Conservation (phyloP, 2,888 invertebrate species). For the Endotricha flammealis region DNA sequence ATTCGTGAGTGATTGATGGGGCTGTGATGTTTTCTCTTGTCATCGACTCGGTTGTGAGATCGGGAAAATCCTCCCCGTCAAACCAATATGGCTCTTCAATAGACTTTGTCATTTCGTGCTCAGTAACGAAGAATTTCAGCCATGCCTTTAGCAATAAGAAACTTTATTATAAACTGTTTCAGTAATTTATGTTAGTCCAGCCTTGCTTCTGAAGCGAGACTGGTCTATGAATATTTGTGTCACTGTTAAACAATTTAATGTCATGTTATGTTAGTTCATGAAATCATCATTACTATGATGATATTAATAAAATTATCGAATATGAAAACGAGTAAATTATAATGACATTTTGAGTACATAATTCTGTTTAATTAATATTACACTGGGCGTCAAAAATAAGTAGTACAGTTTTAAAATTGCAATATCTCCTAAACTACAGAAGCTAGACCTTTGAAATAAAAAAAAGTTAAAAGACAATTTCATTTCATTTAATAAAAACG, state of each 20-base stretch:
- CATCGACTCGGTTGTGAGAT: conserved; percentile 58
- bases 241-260: not conserved
- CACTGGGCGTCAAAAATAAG: no score
- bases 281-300: not conserved
- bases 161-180: conserved; percentile 33
- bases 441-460: no score
- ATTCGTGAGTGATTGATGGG: conserved; percentile 55
- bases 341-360: no score
- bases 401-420: no score
- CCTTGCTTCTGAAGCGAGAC: no score
- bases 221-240: not conserved
- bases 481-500: no score
- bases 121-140: conserved; percentile 79
- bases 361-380: no score
- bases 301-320: not conserved
- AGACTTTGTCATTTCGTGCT: conserved; percentile 69
- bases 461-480: no score
- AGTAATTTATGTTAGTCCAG: no score
- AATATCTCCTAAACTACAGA: no score
- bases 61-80: conserved; percentile 49
- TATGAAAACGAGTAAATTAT: not conserved
- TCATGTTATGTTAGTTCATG: not conserved
- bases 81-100: conserved; percentile 72
- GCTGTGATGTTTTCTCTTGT: conserved; percentile 51
- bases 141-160: conserved; percentile 74